Conservation (phyloP, 2,113 vertebrate genomes). For the Pantherophis guttatus region DNA sequence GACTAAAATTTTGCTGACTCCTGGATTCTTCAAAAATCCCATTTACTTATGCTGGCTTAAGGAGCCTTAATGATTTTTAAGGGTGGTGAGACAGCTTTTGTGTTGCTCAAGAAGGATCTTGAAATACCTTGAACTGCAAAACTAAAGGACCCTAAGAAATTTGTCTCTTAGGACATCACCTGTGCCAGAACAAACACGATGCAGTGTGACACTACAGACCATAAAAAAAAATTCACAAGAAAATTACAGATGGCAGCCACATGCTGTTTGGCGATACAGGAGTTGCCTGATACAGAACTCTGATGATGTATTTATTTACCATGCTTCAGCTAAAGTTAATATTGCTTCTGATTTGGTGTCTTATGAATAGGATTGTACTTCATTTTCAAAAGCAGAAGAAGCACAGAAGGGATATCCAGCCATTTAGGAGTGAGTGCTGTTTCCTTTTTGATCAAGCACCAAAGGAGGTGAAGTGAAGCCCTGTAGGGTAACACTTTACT, state of each 20-base stretch:
- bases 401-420: not conserved
- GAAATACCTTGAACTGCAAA: conserved; percentile 67
- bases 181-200: conserved; percentile 64
- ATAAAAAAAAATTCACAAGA: conserved; percentile 27
- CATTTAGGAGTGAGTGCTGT: not conserved
- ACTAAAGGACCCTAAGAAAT: conserved; percentile 52
- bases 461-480: not conserved
- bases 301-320: not conserved
- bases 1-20: conserved; percentile 51
- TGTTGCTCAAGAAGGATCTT: conserved; percentile 71
- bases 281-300: not conserved
- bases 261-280: conserved; percentile 41
- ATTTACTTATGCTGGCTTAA: conserved; percentile 61
- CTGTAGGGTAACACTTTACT: not conserved
- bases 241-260: conserved; percentile 50
- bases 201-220: conserved; percentile 33
- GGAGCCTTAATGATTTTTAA: conserved; percentile 55
- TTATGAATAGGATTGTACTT: conserved; percentile 13
- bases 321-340: not conserved
- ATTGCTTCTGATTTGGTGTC: not conserved
- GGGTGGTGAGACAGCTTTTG: conserved; percentile 60
- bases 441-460: not conserved
- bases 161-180: conserved; percentile 70
- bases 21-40: conserved; percentile 61
- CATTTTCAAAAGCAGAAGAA: not conserved